Evolutionary conservation across 2,888 invertebrate species (phyloP).

Genomic region (Epinotia brunnichana): DNA sequence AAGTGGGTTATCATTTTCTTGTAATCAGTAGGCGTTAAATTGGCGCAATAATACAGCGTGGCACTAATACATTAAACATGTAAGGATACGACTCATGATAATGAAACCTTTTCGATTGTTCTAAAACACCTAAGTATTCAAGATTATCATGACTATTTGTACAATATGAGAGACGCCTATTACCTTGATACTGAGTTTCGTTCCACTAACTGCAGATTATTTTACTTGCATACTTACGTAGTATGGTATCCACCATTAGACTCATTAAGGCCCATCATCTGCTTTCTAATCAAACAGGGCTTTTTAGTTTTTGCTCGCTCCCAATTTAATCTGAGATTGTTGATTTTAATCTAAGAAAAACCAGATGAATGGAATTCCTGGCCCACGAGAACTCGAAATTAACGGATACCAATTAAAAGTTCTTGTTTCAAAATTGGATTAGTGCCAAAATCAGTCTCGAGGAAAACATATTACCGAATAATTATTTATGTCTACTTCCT

Average conservation of each 20-base stretch:
- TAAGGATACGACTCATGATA: background rate
- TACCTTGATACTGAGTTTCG: slow-evolving; percentile 11
- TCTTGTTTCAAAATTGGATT: slow-evolving; percentile 36
- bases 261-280: slow-evolving; percentile 62
- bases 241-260: slow-evolving; percentile 54
- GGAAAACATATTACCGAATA: background rate
- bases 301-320: slow-evolving; percentile 56
- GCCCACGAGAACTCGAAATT: slow-evolving; percentile 42
- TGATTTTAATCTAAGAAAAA: slow-evolving; percentile 51
- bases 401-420: slow-evolving; percentile 45
- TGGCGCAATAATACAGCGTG: background rate
- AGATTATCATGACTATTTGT: background rate
- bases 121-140: too few relatives aligned
- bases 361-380: slow-evolving; percentile 51
- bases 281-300: slow-evolving; percentile 65
- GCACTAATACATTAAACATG: background rate
- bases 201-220: slow-evolving; percentile 2
- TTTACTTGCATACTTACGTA: slow-evolving; percentile 46
- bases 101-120: background rate
- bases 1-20: slow-evolving; percentile 15
- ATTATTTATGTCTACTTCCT: slow-evolving; percentile 8
- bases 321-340: slow-evolving; percentile 54
- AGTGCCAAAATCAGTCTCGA: background rate
- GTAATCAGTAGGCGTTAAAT: slow-evolving; percentile 8
- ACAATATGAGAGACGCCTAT: background rate